Evolutionary conservation across 2,797 vertebrate genomes (phyloP).

Genomic region (Phataginus tricuspis): DNA sequence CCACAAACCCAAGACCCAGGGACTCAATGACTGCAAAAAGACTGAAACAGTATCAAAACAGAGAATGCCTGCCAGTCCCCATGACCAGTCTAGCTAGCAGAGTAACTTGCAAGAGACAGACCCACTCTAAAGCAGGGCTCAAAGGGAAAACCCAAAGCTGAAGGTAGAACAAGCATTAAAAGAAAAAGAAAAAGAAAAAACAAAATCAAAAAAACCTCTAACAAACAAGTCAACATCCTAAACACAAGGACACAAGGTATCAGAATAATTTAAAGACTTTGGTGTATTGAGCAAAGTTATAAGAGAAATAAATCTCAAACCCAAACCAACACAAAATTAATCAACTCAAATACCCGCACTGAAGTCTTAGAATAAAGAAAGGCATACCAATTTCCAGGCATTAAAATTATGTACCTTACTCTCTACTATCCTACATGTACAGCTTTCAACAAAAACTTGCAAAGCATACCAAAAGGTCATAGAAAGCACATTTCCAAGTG

Average conservation of each 20-base stretch:
- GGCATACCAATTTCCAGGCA: not conserved
- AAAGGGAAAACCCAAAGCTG: not conserved
- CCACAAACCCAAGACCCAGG: not conserved
- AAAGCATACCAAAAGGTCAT: not conserved
- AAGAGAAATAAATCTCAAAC: not conserved
- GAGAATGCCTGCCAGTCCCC: not conserved
- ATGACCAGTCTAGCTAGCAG: not conserved
- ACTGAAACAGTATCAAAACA: not conserved
- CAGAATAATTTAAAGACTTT: not conserved
- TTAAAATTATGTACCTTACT: not conserved
- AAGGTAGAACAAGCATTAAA: not conserved
- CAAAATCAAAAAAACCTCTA: not conserved
- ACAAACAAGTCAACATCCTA: not conserved
- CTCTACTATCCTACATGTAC: not conserved
- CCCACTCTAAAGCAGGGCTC: not conserved
- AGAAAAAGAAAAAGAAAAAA: not conserved
- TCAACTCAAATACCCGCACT: not conserved
- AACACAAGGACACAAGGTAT: not conserved
- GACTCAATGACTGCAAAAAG: not conserved
- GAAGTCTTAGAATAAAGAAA: constrained; percentile 15
- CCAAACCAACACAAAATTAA: not conserved
- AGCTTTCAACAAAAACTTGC: not conserved
- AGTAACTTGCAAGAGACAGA: not conserved
- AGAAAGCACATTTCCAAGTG: not conserved
- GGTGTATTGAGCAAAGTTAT: not conserved